Evolutionary conservation across 2,113 vertebrate genomes (phyloP).

Genomic region (Ia io): DNA sequence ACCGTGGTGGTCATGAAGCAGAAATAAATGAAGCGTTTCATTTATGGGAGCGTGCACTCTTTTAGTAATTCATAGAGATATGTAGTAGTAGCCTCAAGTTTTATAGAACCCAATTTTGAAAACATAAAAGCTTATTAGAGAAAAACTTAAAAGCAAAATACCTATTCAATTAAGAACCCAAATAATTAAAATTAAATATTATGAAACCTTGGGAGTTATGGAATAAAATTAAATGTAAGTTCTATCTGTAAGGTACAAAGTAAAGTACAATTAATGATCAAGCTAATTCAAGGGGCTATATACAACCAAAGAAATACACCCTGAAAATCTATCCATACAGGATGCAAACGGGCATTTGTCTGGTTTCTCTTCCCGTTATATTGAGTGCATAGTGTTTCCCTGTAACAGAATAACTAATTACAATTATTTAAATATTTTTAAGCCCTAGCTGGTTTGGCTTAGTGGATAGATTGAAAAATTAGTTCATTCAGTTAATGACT

Average conservation of each 20-base stretch:
- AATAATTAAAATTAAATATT: not conserved
- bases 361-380: not conserved
- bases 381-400: not conserved
- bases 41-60: not conserved
- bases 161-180: not conserved
- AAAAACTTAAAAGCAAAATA: not conserved
- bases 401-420: not conserved
- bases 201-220: not conserved
- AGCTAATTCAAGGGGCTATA: not conserved
- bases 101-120: not conserved
- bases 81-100: not conserved
- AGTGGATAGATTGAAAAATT: not conserved
- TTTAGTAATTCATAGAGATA: not conserved
- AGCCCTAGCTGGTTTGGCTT: no score
- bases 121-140: not conserved
- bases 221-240: not conserved
- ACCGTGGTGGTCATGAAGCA: not conserved
- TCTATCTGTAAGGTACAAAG: not conserved
- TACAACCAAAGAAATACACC: not conserved
- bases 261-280: not conserved
- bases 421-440: not conserved
- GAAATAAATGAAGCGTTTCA: not conserved
- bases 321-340: not conserved
- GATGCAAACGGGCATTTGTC: not conserved
- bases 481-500: not conserved